phyloP scores from a whole-genome alignment of 2,113 vertebrate genomes.

The Eira barbara region DNA sequence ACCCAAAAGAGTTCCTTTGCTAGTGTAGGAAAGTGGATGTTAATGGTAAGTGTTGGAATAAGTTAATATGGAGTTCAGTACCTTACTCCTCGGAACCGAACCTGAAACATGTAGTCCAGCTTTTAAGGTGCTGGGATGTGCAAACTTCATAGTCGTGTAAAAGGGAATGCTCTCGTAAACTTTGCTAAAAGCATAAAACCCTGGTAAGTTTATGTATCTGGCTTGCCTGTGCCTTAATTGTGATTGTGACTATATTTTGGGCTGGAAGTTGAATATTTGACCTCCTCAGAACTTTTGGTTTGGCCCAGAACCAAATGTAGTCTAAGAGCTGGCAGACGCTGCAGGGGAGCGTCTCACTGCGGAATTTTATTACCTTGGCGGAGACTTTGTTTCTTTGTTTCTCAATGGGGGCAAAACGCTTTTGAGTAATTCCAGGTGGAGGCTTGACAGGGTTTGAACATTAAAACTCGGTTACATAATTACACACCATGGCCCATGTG shows the following conservation, averaged over 20 bases:
- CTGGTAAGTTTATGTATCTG: not conserved
- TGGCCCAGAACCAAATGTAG: not conserved
- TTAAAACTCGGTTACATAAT: not conserved
- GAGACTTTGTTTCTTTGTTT: not conserved
- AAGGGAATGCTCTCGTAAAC: not conserved
- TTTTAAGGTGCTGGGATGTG: not conserved
- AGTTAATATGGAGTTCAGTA: too few species aligned
- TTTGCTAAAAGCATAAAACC: not conserved
- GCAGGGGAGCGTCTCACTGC: not conserved
- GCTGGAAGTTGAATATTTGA: not conserved
- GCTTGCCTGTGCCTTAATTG: not conserved
- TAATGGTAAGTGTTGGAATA: not conserved
- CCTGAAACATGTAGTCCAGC: not conserved
- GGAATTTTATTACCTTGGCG: fast-evolving
- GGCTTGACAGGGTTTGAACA: not conserved
- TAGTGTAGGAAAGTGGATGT: not conserved
- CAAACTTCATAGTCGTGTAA: not conserved
- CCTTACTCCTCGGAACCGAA: not conserved
- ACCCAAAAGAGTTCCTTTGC: not conserved
- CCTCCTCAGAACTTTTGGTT: not conserved
- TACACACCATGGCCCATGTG: not conserved
- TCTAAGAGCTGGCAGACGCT: fast-evolving
- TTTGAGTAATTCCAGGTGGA: constrained; percentile 34
- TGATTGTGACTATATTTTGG: not conserved
- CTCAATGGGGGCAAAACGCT: constrained; percentile 60